A percentile compares a stretch with the other conserved stretches of the same genome.
These are phyloP conservation scores for Lateolabrax maculatus DNA, from an alignment of 2,797 vertebrate genomes.

Conservation along the genomic window DNA sequence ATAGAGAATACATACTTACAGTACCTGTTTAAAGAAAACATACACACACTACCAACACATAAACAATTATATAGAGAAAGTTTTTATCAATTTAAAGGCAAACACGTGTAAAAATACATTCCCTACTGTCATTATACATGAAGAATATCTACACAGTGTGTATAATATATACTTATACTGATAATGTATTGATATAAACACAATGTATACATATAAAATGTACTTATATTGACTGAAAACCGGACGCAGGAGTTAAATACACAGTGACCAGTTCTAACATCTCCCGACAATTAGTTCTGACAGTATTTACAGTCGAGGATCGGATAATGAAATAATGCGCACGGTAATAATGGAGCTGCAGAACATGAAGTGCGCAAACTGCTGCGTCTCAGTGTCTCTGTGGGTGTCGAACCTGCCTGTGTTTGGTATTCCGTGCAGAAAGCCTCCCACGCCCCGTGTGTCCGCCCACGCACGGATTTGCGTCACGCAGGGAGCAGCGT, in stretches of 20 bases:
- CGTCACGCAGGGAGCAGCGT: slow-evolving; percentile 91
- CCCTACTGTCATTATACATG: no score
- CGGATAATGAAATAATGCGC: slow-evolving; percentile 22
- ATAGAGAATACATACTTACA: no score
- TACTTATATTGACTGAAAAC: no score
- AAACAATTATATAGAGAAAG: no score
- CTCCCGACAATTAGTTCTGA: slow-evolving; percentile 5
- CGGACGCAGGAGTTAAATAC: not conserved
- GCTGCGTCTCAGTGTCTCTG: slow-evolving; percentile 63
- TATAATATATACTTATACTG: no score
- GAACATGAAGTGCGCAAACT: slow-evolving; percentile 64
- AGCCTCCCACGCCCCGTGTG: slow-evolving; percentile 86
- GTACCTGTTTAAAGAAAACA: no score
- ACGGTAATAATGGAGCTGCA: slow-evolving; percentile 32
- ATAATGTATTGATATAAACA: no score
- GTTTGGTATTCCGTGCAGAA: slow-evolving; percentile 87
- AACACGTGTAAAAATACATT: no score
- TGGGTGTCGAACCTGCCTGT: slow-evolving; percentile 83
- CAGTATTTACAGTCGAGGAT: slow-evolving; percentile 39
- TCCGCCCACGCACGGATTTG: slow-evolving; percentile 91
- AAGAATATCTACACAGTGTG: no score
- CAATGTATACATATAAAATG: no score
- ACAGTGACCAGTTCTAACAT: not conserved
- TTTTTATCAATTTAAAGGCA: no score
- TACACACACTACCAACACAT: no score